Base-by-base conservation (phyloP, 1,140 invertebrate genomes). In the Brachionus paranguensis region DNA sequence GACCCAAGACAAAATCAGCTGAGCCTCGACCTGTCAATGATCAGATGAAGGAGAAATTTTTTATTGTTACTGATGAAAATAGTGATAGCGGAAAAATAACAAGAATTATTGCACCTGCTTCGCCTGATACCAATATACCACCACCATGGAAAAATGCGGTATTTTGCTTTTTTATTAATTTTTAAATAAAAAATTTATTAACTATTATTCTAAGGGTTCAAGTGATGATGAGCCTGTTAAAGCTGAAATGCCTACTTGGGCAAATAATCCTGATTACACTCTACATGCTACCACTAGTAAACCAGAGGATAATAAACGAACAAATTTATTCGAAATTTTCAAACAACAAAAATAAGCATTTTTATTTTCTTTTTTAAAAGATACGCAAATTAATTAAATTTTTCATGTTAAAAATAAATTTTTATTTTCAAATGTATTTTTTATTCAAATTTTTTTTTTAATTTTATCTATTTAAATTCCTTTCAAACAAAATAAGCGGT, bases 231-330 rank as follows among this genome's bases (percentile, higher is more conserved):
- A 76, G 14, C 72, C 72, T 5, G 20, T 76, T 20, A 11, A 12
- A 29, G 72, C 72, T 50, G 20, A 20, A 50, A 47, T 76, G 72
- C 72, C 72, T 24, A 27, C 72, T 37, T 76, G 72, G 72, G 72
- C 72, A 12, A 76, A 76, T 24, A 76, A 76, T 50, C 72, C 72
- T n/a, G 72, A 76, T 24, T 76, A 76, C 50, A 76, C 72, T 27
- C 29, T 76, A 27, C 72, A 76, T 27, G 72, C 72, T 50, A 76
- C 72, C 3, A 27, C 72, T 12, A 50, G 37, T 6, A 76, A 76
- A 50, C 45, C 43, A 10, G 72, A 76, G 12, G 45, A 76, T 14
- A 76, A 24, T 17, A 47, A 29, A n/a, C 72, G 45, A 50, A 76
- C 43, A 50, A 50, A 47, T 50, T 5, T 76, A 14, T 76, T 76